Evolutionary conservation across 2,113 vertebrate species (phyloP).

Genomic region (Cyphomyrus plagiostoma): DNA sequence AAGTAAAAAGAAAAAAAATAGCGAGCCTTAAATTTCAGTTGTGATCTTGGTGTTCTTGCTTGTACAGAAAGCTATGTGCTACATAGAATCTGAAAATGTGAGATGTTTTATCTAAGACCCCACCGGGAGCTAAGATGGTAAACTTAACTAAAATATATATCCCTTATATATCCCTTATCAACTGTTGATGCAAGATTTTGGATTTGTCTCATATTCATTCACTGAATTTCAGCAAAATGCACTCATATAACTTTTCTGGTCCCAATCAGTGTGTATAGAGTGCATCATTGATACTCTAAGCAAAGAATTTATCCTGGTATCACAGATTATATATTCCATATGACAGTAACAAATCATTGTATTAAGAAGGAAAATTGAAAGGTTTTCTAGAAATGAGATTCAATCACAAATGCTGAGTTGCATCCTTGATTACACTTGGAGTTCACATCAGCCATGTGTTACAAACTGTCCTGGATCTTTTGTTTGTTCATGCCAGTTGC

Average conservation of each 20-base stretch:
- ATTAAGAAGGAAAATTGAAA: background rate
- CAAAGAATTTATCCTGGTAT: background rate
- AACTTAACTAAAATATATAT: background rate
- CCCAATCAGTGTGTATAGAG: background rate
- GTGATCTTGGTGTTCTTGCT: background rate
- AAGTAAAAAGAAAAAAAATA: background rate
- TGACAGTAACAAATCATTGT: background rate
- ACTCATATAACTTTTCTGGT: background rate
- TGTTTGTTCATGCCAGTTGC: background rate
- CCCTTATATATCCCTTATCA: background rate
- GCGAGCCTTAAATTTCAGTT: background rate
- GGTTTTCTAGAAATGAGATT: background rate
- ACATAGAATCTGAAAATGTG: background rate
- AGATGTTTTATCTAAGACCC: background rate
- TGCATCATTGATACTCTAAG: background rate
- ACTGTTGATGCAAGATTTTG: background rate
- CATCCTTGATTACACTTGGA: background rate
- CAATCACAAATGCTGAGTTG: background rate
- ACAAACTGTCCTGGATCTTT: background rate
- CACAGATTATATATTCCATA: background rate
- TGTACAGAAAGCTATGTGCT: background rate
- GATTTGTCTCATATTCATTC: background rate
- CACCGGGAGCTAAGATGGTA: background rate
- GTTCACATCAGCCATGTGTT: background rate
- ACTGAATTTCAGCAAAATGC: background rate